Percentiles rank a stretch among this genome's conserved stretches.
Conservation (phyloP, 2,888 invertebrate species). For the Tetragonula carbonaria region DNA sequence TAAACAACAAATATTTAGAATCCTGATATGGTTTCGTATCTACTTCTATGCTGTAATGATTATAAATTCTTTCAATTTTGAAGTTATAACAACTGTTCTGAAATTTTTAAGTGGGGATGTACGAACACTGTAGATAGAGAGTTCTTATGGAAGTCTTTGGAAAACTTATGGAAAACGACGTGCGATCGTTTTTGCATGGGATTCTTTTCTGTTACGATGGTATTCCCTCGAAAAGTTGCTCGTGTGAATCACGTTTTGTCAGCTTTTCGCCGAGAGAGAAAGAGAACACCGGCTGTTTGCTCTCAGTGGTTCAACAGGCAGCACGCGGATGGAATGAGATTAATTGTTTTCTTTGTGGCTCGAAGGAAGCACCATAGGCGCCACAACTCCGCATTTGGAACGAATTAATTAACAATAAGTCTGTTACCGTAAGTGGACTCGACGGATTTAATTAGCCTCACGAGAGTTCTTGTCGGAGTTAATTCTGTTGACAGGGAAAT, state of each 20-base stretch:
- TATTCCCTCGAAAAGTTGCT: conserved; percentile 18
- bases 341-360: conserved; percentile 23
- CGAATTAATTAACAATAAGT: conserved; percentile 30
- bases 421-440: conserved; percentile 29
- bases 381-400: conserved; percentile 16
- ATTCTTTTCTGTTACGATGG: conserved; percentile 2
- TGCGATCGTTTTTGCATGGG: conserved; percentile 26
- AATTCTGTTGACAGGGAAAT: neutral
- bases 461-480: neutral
- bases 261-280: neutral
- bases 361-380: conserved; percentile 25
- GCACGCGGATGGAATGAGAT: conserved; percentile 6
- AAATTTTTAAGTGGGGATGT: neutral
- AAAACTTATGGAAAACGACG: neutral
- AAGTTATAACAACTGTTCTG: neutral
- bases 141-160: neutral
- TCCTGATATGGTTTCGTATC: neutral
- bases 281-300: neutral
- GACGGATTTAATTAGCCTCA: conserved; percentile 28
- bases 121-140: neutral
- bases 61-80: no score
- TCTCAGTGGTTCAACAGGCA: neutral
- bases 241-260: conserved; percentile 22
- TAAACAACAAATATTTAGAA: neutral
- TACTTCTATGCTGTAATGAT: neutral